phyloP scores from a whole-genome alignment of 2,113 vertebrate species.

The Scalopus aquaticus region DNA sequence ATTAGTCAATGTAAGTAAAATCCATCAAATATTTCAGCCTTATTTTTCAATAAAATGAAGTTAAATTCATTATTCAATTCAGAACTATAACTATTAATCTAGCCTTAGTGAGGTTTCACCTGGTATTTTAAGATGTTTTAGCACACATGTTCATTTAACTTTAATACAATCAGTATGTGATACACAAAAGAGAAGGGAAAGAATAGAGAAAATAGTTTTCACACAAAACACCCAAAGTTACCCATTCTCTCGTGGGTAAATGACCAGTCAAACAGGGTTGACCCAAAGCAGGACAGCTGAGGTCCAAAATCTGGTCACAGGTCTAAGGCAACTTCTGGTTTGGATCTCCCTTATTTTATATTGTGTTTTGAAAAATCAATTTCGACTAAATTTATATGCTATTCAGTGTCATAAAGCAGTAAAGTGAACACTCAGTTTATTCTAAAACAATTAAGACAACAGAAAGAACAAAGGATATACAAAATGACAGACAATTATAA shows the following conservation, averaged over 20 bases:
- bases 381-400: neutral
- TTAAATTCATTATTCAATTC: constrained; percentile 19
- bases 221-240: no score
- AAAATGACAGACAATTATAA: neutral
- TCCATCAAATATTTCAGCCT: neutral
- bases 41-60: constrained; percentile 27
- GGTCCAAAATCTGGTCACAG: no score
- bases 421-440: neutral
- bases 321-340: neutral
- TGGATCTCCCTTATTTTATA: neutral
- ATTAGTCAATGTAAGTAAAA: neutral
- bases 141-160: neutral
- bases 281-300: no score
- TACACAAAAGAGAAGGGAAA: neutral
- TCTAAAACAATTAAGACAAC: neutral
- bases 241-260: no score
- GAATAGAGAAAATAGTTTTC: neutral
- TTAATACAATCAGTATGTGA: no score
- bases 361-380: neutral
- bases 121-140: neutral
- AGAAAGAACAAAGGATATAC: neutral
- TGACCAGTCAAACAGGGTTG: no score
- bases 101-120: neutral
- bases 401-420: neutral
- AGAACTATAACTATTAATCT: neutral